A percentile compares a stretch with the other conserved stretches of the same genome.
These are phyloP conservation scores for Albula glossodonta DNA, from an alignment of 2,113 vertebrate genomes.

Conservation along the genomic window DNA sequence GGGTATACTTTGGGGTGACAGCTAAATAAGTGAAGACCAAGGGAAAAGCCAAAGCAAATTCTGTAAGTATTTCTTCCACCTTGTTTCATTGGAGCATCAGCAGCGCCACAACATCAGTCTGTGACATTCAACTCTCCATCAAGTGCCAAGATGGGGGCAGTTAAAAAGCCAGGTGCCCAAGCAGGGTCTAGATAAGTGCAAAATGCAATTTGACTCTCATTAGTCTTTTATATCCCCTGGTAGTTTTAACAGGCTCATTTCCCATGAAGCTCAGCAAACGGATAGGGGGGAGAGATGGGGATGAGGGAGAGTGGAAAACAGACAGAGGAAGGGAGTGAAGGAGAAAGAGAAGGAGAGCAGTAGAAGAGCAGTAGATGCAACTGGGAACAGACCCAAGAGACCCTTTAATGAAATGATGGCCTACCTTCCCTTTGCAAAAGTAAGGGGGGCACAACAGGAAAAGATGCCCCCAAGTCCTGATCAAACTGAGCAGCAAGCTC, in stretches of 20 bases:
- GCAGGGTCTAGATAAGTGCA: neutral
- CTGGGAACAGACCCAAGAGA: neutral
- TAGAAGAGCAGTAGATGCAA: neutral
- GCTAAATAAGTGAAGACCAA: neutral
- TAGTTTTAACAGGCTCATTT: neutral
- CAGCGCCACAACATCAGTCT: neutral
- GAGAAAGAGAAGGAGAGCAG: neutral
- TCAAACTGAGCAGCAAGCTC: conserved; percentile 2
- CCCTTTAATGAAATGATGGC: conserved; percentile 8
- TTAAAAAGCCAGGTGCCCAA: neutral
- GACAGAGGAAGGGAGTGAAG: neutral
- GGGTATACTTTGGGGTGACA: neutral
- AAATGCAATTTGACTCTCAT: neutral
- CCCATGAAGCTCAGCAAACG: neutral
- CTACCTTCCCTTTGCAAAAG: conserved; percentile 18
- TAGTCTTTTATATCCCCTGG: neutral
- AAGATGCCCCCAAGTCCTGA: conserved; percentile 17
- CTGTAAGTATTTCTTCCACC: neutral
- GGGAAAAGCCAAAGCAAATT: neutral
- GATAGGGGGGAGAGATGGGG: neutral
- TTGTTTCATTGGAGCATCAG: neutral
- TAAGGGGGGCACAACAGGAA: neutral
- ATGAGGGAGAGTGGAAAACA: neutral
- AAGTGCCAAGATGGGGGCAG: neutral
- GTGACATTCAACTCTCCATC: neutral